Percentiles rank a stretch among this genome's conserved stretches.
phyloP scores from a whole-genome alignment of 2,113 vertebrate species.

The Neodontobutis hainanensis region DNA sequence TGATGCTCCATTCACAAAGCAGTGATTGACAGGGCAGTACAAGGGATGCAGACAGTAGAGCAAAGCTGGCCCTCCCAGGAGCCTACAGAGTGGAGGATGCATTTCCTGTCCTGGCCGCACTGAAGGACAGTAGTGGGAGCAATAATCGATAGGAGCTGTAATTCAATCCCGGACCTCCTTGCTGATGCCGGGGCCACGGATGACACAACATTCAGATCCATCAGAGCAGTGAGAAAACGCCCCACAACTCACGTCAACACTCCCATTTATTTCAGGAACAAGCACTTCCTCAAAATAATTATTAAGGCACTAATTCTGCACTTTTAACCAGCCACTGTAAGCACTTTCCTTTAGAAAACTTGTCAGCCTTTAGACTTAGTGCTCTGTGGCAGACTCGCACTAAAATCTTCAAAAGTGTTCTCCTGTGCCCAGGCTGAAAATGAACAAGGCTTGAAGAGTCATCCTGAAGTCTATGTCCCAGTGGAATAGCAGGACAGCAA shows the following conservation, averaged over 20 bases:
- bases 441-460: slow-evolving; percentile 20
- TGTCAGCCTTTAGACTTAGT: neutral
- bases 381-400: neutral
- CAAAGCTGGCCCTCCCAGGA: slow-evolving; percentile 56
- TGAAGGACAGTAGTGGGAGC: slow-evolving; percentile 67
- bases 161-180: slow-evolving; percentile 73
- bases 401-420: neutral
- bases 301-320: neutral
- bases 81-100: slow-evolving; percentile 64
- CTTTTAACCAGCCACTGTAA: slow-evolving; percentile 5
- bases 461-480: slow-evolving; percentile 25
- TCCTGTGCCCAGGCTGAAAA: slow-evolving; percentile 4
- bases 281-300: neutral
- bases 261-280: neutral
- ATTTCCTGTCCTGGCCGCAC: slow-evolving; percentile 71
- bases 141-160: slow-evolving; percentile 74
- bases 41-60: slow-evolving; percentile 51
- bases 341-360: neutral
- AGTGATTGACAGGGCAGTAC: slow-evolving; percentile 51
- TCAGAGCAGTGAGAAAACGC: slow-evolving; percentile 37
- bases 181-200: slow-evolving; percentile 55
- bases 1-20: slow-evolving; percentile 55
- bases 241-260: slow-evolving; percentile 25
- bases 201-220: slow-evolving; percentile 61
- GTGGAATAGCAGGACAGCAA: slow-evolving; percentile 24